Conservation (phyloP, 2,797 vertebrate genomes). For the Acomys russatus region DNA sequence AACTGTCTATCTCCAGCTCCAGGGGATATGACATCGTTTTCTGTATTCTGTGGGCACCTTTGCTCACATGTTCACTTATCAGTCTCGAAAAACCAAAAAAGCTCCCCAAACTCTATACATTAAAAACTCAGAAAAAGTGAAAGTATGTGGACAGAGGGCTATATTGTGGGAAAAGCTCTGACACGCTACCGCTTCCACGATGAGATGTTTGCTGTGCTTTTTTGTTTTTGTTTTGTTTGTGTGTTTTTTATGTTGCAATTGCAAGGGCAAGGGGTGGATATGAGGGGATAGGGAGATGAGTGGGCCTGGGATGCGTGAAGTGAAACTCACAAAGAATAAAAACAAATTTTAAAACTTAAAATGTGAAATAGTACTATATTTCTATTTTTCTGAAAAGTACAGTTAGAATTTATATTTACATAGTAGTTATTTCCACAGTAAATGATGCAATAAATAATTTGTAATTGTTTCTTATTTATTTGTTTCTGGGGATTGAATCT, state of each 20-base stretch:
- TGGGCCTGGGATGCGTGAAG: too few relatives aligned
- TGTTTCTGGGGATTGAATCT: not conserved
- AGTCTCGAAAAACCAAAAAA: not conserved
- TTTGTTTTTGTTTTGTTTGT: too few relatives aligned
- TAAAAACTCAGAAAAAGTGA: not conserved
- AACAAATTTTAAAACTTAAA: not conserved
- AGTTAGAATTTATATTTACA: not conserved
- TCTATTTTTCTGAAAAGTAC: constrained; percentile 9
- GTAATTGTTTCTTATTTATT: not conserved
- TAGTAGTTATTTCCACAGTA: not conserved
- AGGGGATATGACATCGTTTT: not conserved
- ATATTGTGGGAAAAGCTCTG: too few relatives aligned
- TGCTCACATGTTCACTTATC: not conserved
- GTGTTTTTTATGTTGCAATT: too few relatives aligned
- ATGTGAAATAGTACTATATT: not conserved
- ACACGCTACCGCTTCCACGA: too few relatives aligned
- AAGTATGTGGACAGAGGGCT: too few relatives aligned
- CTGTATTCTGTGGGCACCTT: not conserved
- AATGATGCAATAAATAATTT: not conserved
- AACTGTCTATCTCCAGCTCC: not conserved
- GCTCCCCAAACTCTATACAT: not conserved
- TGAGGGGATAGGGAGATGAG: too few relatives aligned
- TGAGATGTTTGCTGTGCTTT: too few relatives aligned
- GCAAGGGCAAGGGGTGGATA: too few relatives aligned
- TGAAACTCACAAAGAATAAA: too few relatives aligned